Evolutionary conservation across 2,797 vertebrate species (phyloP).

Genomic region (Steatocranus sp.): DNA sequence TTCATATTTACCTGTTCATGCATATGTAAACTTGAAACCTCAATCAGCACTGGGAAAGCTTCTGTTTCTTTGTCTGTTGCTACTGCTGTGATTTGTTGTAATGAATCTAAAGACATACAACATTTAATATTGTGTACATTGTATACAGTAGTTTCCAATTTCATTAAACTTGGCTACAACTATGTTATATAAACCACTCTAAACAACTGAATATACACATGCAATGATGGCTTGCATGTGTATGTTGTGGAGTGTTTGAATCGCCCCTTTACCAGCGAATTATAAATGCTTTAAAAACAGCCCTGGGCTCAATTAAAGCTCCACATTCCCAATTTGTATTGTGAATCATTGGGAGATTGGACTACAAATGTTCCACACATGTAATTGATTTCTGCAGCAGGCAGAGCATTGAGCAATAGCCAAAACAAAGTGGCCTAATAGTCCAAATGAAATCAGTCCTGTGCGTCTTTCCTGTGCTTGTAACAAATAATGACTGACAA

Average conservation of each 20-base stretch:
- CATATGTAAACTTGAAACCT: background rate
- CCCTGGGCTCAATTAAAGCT: slow-evolving; percentile 27
- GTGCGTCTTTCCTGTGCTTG: background rate
- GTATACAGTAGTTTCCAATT: background rate
- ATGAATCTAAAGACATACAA: background rate
- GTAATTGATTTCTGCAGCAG: slow-evolving; percentile 22
- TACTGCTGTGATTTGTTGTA: background rate
- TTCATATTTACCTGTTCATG: background rate
- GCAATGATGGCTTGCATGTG: background rate
- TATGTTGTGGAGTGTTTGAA: background rate
- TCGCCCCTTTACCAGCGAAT: background rate
- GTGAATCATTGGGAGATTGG: slow-evolving; percentile 32
- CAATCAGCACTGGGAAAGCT: background rate
- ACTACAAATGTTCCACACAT: slow-evolving; percentile 48
- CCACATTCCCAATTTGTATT: slow-evolving; percentile 44
- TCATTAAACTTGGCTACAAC: background rate
- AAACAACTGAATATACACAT: background rate
- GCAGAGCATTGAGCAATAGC: background rate
- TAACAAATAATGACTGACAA: slow-evolving; percentile 20
- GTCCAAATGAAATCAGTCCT: slow-evolving; percentile 17
- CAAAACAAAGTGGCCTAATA: slow-evolving; percentile 24
- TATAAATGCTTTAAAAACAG: background rate
- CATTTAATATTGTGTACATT: background rate
- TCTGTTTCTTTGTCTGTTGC: background rate
- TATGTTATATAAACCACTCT: background rate